Evolutionary conservation across 2,888 invertebrate genomes (phyloP), one percentile per base, ranked within the genome.

Genomic region (Cabera pusaria): DNA sequence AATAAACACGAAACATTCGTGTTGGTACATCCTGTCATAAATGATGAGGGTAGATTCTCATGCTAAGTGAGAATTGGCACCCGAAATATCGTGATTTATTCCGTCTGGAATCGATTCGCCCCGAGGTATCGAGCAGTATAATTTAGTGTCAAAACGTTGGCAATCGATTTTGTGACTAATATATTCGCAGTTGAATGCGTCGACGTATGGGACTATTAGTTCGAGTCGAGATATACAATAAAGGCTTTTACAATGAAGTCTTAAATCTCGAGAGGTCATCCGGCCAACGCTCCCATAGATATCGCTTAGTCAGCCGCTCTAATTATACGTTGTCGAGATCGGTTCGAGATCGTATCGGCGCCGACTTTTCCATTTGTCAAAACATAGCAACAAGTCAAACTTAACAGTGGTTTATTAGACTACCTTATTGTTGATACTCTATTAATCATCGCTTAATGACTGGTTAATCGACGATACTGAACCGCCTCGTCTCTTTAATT

Each of bases 221-320:
- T 65, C 54, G 60, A 65, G 54, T 55, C 58, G 55, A 58, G 51
- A 64, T 58, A 60, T 59, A 66, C 67, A 56, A 63, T 69, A 72
- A 69, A 72, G 66, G 65, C 72, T 60, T 58, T 53, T 47, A 72
- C 68, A 71, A 73, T 72, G 60, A 64, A 50, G 57, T 54, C 52
- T 65, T 73, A 72, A 72, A 73, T 74, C 64, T 62, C 49, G 45
- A 53, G 59, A 54, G 64, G 71, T 64, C 59, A 60, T 56, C 48
- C 54, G 62, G 60, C 42, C 62, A 58, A 58, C 63, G 70, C 62
- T 70, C 70, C 67, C 69, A 71, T 70, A 70, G 68, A 77, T 77
- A 72, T 52, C 59, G 77, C 77, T 72, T 68, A 71, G 77, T 79
- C 76, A 79, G 77, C 46, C 61, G 57, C 37, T 65, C 72, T 77